Base-by-base conservation (phyloP, 2,113 vertebrate species). In the Pseudopodoces humilis region DNA sequence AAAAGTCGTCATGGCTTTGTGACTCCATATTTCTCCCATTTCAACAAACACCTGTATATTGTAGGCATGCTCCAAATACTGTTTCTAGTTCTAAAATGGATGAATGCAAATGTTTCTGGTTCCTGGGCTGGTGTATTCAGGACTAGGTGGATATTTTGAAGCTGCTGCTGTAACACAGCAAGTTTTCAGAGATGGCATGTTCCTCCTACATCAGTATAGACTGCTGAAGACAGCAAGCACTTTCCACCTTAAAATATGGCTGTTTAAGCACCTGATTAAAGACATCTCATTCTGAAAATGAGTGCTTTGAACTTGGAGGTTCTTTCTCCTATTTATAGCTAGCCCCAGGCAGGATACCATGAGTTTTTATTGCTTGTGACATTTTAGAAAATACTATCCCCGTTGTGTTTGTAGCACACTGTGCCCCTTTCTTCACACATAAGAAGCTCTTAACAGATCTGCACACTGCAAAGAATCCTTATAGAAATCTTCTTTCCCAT, bases 321-420 rank as follows among this genome's bases (percentile, higher is more conserved):
- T 20, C 44, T 77, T 90, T 83, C 41, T 74, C 46, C 87, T 92
- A 44, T 70, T 74, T 80, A 67, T 74, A 90, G 59, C 33, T 67
- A 69, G n/a, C 37, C 68, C n/a, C 74, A 70, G 64, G 35, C 67
- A 50, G 85, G 53, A 83, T 74, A 59, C 82, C 47, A 4, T 56
- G 60, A 81, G n/a, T 81, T 94, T 92, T 93, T 83, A 71, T 76
- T 95, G 44, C 83, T 62, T 46, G 27, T 60, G 52, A 78, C 23
- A 6, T 95, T 92, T 93, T 69, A 68, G 44, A 64, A 95, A 92
- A 91, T 90, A 93, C 63, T 90, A 12, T 88, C 41, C 49, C 21
- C 0, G 0, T 83, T 92, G 72, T 65, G 46, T 90, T 88, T 83
- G 60, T 68, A 63, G 55, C 71, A 86, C 75, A 67, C 47, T 58